phyloP scores from a whole-genome alignment of 1,140 invertebrate species.

The Sycophaga agraensis region DNA sequence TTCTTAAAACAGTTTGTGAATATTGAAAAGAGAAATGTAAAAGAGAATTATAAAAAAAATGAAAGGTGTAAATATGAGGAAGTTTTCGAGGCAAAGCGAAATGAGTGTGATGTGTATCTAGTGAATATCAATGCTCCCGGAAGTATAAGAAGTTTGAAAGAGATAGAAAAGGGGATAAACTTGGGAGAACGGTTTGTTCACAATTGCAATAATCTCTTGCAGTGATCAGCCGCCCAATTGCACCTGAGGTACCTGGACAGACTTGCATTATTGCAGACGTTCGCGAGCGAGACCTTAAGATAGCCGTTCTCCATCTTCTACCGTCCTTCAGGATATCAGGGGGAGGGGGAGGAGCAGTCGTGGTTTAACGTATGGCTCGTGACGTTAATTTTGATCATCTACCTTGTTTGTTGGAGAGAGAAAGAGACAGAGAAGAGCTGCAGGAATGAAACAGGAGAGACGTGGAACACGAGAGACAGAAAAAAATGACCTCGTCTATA shows the following conservation, averaged over 20 bases:
- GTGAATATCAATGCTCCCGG: constrained; percentile 48
- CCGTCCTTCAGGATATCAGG: neutral
- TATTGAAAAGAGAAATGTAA: no score
- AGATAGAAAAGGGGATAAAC: constrained; percentile 29
- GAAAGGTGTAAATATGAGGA: neutral
- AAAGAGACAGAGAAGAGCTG: no score
- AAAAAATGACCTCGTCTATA: no score
- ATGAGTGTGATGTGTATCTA: constrained; percentile 42
- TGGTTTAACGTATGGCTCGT: neutral
- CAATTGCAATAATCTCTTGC: constrained; percentile 41
- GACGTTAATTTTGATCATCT: neutral
- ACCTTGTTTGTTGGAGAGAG: no score
- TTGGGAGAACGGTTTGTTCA: constrained; percentile 32
- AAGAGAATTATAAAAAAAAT: no score
- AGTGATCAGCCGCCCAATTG: constrained; percentile 42
- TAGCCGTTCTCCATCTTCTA: no score
- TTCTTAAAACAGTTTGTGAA: no score
- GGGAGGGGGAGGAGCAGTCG: neutral
- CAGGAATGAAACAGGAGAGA: no score
- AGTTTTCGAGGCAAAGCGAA: constrained; percentile 31
- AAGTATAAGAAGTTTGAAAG: no score
- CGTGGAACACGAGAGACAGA: no score
- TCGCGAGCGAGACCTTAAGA: neutral
- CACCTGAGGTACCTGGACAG: constrained; percentile 33
- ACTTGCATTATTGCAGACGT: constrained; percentile 15